Base-by-base conservation (phyloP, 2,113 vertebrate genomes). In the Xiphias gladius region DNA sequence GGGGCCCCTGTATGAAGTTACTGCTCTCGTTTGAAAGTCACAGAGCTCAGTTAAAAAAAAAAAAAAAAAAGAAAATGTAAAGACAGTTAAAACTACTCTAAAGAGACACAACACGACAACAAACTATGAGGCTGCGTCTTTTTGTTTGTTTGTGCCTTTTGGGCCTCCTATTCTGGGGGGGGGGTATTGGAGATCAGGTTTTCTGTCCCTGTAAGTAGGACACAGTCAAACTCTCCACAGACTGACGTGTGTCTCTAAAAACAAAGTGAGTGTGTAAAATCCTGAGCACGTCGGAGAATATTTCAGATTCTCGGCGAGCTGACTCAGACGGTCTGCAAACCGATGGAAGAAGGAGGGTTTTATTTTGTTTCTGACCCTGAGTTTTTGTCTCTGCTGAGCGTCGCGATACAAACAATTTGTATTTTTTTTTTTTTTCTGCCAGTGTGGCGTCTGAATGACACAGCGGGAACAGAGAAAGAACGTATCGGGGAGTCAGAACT, bases 191-290 rank as follows among this genome's bases (percentile, higher is more conserved):
- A n/a, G n/a, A n/a, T n/a, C n/a, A n/a, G n/a, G n/a, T n/a, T n/a
- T n/a, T n/a, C n/a, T n/a, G n/a, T n/a, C n/a, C n/a, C n/a, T n/a
- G n/a, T n/a, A n/a, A n/a, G n/a, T n/a, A n/a, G n/a, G 52, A 54
- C 52, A n/a, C 2, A 0, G 28, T 63, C 1, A 6, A 52, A 70
- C 14, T 66, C n/a, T 59, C 26, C 9, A 6, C 59, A 46, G 41
- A 28, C 43, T 75, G 50, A 72, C 32, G 13, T 0, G 12, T 46
- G n/a, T 76, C 70, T 69, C 70, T 73, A 63, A 50, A 85, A 71
- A 82, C 80, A 80, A 73, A 52, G 39, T 8, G 12, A 20, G 68
- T n/a, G 80, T 41, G 86, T 86, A 66, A 85, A 84, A 73, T 62
- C 35, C n/a, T 43, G 17, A 86, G 39, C 4, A 24, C 5, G 37